phyloP scores from a whole-genome alignment of 1,140 invertebrate genomes.

The Zaprionus kolodkinae region DNA sequence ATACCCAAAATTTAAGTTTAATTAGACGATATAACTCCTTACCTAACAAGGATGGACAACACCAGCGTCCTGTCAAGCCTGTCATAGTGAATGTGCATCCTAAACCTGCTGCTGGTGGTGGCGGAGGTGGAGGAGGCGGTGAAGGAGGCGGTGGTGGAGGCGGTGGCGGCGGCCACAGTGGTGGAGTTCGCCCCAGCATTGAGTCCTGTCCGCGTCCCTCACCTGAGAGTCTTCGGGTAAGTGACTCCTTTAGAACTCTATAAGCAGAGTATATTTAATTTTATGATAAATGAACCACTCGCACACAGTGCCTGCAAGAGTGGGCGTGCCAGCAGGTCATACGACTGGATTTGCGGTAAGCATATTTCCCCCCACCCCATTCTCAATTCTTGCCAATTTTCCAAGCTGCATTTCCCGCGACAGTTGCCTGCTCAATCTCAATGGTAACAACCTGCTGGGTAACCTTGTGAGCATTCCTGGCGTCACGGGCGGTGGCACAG shows the following conservation, averaged over 20 bases:
- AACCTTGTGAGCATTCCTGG: slow-evolving; percentile 72
- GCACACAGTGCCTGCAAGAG: slow-evolving; percentile 65
- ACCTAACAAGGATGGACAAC: background rate
- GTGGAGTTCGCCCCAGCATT: slow-evolving; percentile 6
- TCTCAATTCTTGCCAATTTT: background rate
- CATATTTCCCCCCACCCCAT: background rate
- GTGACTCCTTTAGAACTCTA: slow-evolving; percentile 15
- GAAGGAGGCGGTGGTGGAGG: slow-evolving; percentile 8
- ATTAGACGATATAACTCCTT: background rate
- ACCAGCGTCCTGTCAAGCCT: background rate
- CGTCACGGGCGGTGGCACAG: slow-evolving; percentile 45
- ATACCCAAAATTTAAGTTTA: background rate
- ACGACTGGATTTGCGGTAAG: slow-evolving; percentile 76
- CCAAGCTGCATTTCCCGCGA: slow-evolving; percentile 20
- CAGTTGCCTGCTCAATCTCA: slow-evolving; percentile 69
- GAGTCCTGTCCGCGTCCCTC: slow-evolving; percentile 56
- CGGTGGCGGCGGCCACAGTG: no score
- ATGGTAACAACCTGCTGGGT: slow-evolving; percentile 72
- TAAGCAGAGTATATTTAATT: background rate
- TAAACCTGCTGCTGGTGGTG: background rate
- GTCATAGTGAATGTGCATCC: background rate
- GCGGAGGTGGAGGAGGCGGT: background rate
- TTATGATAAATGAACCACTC: slow-evolving; percentile 15
- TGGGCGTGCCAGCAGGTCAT: slow-evolving; percentile 74
- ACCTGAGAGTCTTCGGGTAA: slow-evolving; percentile 51